Evolutionary conservation across 2,113 vertebrate genomes (phyloP).

Genomic region (Scytalopus superciliaris): DNA sequence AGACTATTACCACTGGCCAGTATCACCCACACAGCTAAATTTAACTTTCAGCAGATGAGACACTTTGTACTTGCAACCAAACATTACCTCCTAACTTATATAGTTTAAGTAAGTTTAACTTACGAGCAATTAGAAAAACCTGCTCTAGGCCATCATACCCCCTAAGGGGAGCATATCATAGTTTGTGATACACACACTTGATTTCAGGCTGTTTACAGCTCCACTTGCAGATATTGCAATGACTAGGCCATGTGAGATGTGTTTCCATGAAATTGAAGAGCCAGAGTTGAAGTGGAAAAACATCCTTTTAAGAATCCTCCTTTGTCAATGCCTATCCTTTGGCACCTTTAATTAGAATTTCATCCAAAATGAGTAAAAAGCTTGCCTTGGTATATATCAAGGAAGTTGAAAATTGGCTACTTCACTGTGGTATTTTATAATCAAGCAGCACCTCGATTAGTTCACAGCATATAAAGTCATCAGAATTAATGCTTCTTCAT

Average conservation of each 20-base stretch:
- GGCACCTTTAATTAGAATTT: neutral
- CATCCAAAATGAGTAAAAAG: neutral
- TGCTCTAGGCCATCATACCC: neutral
- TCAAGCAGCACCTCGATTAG: neutral
- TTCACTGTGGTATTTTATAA: neutral
- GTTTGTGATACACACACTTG: neutral
- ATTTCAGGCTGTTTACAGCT: neutral
- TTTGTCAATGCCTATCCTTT: neutral
- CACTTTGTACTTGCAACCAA: neutral
- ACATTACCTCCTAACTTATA: neutral
- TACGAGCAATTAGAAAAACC: neutral
- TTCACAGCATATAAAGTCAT: neutral
- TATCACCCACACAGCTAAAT: neutral
- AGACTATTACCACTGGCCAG: neutral
- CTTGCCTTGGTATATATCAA: slow-evolving; percentile 10
- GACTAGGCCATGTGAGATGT: neutral
- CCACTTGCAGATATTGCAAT: neutral
- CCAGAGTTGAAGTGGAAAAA: neutral
- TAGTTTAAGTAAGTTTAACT: slow-evolving; percentile 4
- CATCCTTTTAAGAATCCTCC: neutral
- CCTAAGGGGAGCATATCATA: neutral
- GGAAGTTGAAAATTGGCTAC: slow-evolving; percentile 22
- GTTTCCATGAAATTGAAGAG: neutral
- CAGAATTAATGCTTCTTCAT: neutral
- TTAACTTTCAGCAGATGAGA: neutral